Evolutionary conservation across 1,140 invertebrate species (phyloP).

Genomic region (Heliconius hermathena): DNA sequence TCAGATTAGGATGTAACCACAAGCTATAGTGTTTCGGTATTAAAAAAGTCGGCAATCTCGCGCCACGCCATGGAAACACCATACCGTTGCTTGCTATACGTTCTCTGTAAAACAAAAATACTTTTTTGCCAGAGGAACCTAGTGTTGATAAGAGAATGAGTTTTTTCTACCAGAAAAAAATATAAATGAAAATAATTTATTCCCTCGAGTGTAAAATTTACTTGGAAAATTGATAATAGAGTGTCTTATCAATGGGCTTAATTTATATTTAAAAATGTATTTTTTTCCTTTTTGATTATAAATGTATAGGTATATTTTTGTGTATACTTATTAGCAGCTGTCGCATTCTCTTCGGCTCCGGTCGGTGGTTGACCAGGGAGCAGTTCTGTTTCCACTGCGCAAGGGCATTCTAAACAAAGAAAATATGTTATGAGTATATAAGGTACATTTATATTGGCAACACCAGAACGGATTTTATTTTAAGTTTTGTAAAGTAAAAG

Average conservation of each 20-base stretch:
- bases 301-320: neutral
- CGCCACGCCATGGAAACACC: slow-evolving; percentile 93
- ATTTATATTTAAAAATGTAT: too few relatives aligned
- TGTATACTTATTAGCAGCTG: slow-evolving; percentile 62
- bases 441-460: too few relatives aligned
- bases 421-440: neutral
- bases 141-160: too few relatives aligned
- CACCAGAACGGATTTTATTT: too few relatives aligned
- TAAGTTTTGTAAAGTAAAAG: too few relatives aligned
- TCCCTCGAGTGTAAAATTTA: too few relatives aligned
- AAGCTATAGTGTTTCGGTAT: slow-evolving; percentile 94
- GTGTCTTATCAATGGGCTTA: too few relatives aligned
- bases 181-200: too few relatives aligned
- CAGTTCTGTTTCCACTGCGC: slow-evolving; percentile 50
- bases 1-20: slow-evolving; percentile 96
- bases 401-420: slow-evolving; percentile 61
- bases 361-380: slow-evolving; percentile 59
- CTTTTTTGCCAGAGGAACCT: too few relatives aligned
- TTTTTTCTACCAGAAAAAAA: too few relatives aligned
- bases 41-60: slow-evolving; percentile 89
- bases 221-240: too few relatives aligned
- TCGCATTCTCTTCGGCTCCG: slow-evolving; percentile 53
- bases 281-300: too few relatives aligned
- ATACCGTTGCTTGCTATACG: slow-evolving; percentile 89
- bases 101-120: slow-evolving; percentile 59